Conservation (phyloP, 1,140 invertebrate genomes). For the Penaeus japonicus region DNA sequence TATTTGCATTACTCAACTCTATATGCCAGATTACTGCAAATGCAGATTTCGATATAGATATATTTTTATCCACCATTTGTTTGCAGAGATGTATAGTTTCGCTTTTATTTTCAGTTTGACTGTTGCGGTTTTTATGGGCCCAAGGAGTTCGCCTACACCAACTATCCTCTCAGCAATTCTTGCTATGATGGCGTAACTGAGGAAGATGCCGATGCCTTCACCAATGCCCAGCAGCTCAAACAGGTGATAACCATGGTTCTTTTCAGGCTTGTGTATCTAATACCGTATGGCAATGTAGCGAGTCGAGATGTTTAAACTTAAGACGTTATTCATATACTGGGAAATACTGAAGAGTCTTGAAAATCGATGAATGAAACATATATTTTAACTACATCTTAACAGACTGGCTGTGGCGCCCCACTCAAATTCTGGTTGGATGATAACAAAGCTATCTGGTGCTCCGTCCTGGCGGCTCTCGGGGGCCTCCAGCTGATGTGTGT, state of each 20-base stretch:
- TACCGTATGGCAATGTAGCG: too few species aligned
- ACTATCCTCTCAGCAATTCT: conserved; percentile 64
- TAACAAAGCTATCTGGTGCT: conserved; percentile 63
- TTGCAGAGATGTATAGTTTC: too few species aligned
- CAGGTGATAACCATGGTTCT: too few species aligned
- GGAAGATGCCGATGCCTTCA: not conserved
- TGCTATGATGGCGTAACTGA: conserved; percentile 62
- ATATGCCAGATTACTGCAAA: too few species aligned
- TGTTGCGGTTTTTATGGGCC: conserved; percentile 67
- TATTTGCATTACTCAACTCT: not conserved
- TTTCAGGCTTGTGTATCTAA: too few species aligned
- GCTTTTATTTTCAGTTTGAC: conserved; percentile 62
- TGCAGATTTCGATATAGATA: too few species aligned
- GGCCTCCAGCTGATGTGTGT: conserved; percentile 62
- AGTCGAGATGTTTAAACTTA: too few species aligned
- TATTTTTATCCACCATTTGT: not conserved
- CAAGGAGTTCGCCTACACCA: conserved; percentile 65
- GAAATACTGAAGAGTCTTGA: too few species aligned
- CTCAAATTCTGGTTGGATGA: conserved; percentile 63
- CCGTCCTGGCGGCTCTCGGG: conserved; percentile 61
- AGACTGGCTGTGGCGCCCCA: conserved; percentile 64
- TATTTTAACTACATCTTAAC: conserved; percentile 8
- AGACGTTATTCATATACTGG: too few species aligned
- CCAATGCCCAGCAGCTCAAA: conserved; percentile 47
- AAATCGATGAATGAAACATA: too few species aligned